phyloP scores from a whole-genome alignment of 2,797 vertebrate species.

The Champsocephalus gunnari region DNA sequence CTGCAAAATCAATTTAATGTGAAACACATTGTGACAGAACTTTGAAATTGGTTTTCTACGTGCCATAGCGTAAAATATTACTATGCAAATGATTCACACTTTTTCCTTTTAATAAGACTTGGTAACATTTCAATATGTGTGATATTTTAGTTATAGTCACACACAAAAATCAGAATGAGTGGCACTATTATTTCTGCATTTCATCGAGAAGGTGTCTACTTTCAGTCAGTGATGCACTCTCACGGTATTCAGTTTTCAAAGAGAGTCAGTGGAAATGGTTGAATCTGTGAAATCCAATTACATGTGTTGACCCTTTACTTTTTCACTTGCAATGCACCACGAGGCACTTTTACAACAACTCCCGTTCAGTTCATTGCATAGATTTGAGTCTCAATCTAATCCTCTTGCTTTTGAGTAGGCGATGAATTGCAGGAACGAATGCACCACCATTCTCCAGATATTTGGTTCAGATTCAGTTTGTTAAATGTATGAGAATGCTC shows the following conservation, averaged over 20 bases:
- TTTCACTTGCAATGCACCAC: conserved; percentile 56
- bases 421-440: conserved; percentile 67
- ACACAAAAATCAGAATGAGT: background rate
- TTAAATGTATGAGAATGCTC: conserved; percentile 66
- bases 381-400: conserved; percentile 62
- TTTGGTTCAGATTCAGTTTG: conserved; percentile 63
- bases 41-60: background rate
- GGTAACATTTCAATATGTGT: conserved; percentile 6
- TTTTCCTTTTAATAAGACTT: conserved; percentile 3
- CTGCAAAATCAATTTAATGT: conserved; percentile 10
- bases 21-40: conserved; percentile 4
- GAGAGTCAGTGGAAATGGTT: conserved; percentile 69
- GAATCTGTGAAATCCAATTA: conserved; percentile 79
- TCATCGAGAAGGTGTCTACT: conserved; percentile 34
- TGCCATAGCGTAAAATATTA: background rate
- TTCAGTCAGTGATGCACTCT: conserved; percentile 53
- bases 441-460: conserved; percentile 55
- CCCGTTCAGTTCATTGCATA: conserved; percentile 26
- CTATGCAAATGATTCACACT: conserved; percentile 7
- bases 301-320: conserved; percentile 70
- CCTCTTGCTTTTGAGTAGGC: conserved; percentile 41
- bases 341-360: conserved; percentile 56
- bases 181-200: conserved; percentile 12
- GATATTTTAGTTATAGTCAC: conserved; percentile 19
- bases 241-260: conserved; percentile 53